These are phyloP conservation scores for Orthosia incerta DNA, from an alignment of 2,888 invertebrate genomes.

Conservation along the genomic window DNA sequence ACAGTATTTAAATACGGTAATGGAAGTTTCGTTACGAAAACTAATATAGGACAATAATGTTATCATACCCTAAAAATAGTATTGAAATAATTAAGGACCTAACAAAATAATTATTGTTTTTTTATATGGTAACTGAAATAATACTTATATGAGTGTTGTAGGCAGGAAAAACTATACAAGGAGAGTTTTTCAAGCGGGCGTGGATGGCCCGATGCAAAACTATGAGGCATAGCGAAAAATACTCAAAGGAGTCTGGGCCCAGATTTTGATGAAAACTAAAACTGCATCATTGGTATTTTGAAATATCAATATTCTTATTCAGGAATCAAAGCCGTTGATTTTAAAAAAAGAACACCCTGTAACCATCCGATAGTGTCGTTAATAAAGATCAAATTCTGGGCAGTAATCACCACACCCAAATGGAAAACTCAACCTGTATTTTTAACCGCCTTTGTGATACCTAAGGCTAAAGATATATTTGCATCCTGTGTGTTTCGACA, in stretches of 20 bases:
- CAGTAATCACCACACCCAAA: no score
- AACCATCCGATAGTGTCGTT: no score
- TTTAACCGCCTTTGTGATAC: conserved; percentile 1
- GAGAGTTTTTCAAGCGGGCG: no score
- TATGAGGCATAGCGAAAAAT: no score
- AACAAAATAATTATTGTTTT: conserved; percentile 17
- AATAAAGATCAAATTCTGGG: no score
- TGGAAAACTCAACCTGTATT: background rate
- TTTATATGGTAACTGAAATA: conserved; percentile 60
- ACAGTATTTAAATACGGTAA: conserved; percentile 47
- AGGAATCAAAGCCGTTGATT: no score
- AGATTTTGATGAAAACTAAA: no score
- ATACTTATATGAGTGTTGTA: conserved; percentile 46
- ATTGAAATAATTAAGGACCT: conserved; percentile 22
- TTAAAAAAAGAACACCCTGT: no score
- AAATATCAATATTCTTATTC: no score
- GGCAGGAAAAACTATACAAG: conserved; percentile 5
- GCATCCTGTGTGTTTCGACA: conserved; percentile 7
- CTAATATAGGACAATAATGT: conserved; percentile 35
- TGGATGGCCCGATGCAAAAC: no score
- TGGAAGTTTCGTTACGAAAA: conserved; percentile 33
- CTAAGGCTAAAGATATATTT: conserved; percentile 9
- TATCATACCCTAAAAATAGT: conserved; percentile 22
- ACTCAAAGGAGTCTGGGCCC: no score
- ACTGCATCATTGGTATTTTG: no score